phyloP scores from a whole-genome alignment of 2,113 vertebrate genomes.

The Scophthalmus maximus region DNA sequence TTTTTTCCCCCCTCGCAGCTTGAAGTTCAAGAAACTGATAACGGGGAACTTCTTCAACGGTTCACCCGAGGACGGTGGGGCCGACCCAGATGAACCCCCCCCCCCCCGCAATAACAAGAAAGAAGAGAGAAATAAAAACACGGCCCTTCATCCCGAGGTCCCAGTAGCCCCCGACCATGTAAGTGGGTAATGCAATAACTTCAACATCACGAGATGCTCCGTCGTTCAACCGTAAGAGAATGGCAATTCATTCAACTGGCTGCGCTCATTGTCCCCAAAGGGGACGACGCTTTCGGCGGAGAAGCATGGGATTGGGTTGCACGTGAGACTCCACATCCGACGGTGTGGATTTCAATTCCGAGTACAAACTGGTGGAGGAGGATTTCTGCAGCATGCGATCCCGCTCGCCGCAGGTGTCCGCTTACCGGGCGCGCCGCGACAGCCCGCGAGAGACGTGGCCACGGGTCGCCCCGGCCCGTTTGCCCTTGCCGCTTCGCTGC shows the following conservation, averaged over 20 bases:
- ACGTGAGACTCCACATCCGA: too few relatives aligned
- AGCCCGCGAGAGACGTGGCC: too few relatives aligned
- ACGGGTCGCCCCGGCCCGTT: too few relatives aligned
- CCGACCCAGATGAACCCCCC: slow-evolving; percentile 42
- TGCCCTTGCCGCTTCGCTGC: too few relatives aligned
- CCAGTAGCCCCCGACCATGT: slow-evolving; percentile 12
- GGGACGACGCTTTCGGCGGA: slow-evolving; percentile 21
- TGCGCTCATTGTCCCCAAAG: too few relatives aligned
- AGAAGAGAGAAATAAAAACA: slow-evolving; percentile 37
- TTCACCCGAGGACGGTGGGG: slow-evolving; percentile 49
- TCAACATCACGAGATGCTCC: neutral
- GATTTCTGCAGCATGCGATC: too few relatives aligned
- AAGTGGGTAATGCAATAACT: slow-evolving; percentile 15
- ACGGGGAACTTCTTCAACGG: slow-evolving; percentile 51
- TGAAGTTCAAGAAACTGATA: slow-evolving; percentile 69
- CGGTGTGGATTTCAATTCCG: too few relatives aligned
- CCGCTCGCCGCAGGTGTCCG: too few relatives aligned
- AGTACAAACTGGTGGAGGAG: too few relatives aligned
- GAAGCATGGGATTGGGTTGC: neutral
- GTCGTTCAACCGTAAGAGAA: slow-evolving; percentile 17
- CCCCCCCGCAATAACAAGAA: slow-evolving; percentile 20
- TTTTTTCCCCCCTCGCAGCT: neutral
- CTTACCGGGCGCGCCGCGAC: too few relatives aligned
- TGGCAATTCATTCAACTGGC: slow-evolving; percentile 35
- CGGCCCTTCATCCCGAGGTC: slow-evolving; percentile 31